These are phyloP conservation scores for Telmatochromis brachygnathus DNA, from an alignment of 2,113 vertebrate genomes.

Conservation along the genomic window DNA sequence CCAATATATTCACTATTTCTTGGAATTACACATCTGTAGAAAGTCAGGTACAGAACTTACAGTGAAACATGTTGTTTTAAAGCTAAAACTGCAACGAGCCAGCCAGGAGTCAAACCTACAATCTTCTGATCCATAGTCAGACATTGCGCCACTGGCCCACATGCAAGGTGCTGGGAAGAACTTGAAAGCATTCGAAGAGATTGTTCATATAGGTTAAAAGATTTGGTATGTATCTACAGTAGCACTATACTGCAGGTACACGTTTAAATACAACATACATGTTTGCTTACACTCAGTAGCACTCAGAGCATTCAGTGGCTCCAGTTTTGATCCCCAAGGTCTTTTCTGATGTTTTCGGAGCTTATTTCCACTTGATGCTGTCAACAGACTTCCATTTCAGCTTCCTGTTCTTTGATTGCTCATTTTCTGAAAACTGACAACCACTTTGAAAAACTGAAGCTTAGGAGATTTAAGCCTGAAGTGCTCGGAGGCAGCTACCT, in stretches of 20 bases:
- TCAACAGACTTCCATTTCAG: background rate
- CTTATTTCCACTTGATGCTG: background rate
- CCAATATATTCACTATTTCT: background rate
- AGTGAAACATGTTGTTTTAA: background rate
- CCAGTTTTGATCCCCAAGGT: background rate
- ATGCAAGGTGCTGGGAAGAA: background rate
- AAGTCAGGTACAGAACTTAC: background rate
- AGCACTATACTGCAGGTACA: background rate
- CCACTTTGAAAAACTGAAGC: conserved; percentile 7
- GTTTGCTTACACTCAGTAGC: background rate
- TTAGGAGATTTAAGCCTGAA: background rate
- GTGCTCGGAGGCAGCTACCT: background rate
- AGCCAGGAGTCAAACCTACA: conserved; percentile 77
- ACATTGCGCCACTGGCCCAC: conserved; percentile 61
- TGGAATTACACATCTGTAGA: fast-evolving
- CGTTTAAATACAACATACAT: background rate
- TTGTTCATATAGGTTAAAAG: background rate
- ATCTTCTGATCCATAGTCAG: conserved; percentile 88
- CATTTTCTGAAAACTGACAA: conserved; percentile 3
- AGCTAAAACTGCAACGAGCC: conserved; percentile 2
- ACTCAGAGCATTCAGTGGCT: background rate
- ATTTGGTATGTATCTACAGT: background rate
- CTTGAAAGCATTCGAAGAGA: background rate
- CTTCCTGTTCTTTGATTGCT: background rate
- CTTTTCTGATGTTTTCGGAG: background rate